Evolutionary conservation across 2,797 vertebrate species (phyloP), one percentile per base, ranked within the genome.

Genomic region (Pterois miles): DNA sequence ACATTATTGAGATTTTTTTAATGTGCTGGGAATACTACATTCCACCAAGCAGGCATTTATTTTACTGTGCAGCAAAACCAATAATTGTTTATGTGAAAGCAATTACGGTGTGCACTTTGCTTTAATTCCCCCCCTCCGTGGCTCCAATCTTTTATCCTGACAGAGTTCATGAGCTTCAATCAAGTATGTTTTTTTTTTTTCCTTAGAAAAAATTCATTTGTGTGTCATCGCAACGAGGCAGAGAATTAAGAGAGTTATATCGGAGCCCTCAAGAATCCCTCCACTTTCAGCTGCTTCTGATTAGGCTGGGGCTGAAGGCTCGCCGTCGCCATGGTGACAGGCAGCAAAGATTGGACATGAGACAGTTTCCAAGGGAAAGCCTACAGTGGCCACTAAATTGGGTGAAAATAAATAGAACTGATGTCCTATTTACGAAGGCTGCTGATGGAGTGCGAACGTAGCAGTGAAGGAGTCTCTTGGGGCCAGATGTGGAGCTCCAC

Each of bases 341-440:
- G 80, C 74, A 65, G 87, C 68, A 68, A 71, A 82, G 84, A 92
- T 87, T 84, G 82, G 82, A 90, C 85, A 89, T 78, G 73, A 87
- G 86, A 86, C 82, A 54, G 84, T 85, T 88, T 88, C 86, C 31
- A 74, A 82, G 40, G 79, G 75, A 84, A 48, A 87, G 76, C 69
- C 85, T 80, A 83, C 59, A 29, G 74, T 84, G 88, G 75, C 72
- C 80, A 80, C 53, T 88, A 87, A 91, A 90, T 82, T 89, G 78
- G 81, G 81, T 88, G 81, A 88, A 91, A 94, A 92, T 93, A 88
- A 93, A 93, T 90, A 87, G 81, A 88, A 74, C 73, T 84, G 85
- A 91, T 93, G 86, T 93, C 86, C 85, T 92, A 88, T 91, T 93
- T 93, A 87, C 65, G 14, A 88, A 78, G 79, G 84, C 64, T 81